phyloP scores from a whole-genome alignment of 2,113 vertebrate species.

The Saccopteryx bilineata region DNA sequence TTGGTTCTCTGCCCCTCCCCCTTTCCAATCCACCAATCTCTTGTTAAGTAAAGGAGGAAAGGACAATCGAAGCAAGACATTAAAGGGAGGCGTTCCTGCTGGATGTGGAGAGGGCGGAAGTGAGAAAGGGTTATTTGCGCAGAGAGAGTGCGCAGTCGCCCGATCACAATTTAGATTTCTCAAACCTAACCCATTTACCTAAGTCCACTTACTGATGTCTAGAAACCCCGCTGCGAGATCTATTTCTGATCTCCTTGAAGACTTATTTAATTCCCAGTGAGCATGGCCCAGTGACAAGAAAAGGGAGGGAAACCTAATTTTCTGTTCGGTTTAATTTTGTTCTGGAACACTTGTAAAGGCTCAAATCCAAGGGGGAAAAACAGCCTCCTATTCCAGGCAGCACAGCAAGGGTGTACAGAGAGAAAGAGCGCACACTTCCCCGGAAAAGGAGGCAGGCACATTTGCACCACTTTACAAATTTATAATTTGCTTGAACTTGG shows the following conservation, averaged over 20 bases:
- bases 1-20: background rate
- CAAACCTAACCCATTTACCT: constrained; percentile 74
- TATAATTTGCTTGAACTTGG: constrained; percentile 58
- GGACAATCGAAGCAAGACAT: background rate
- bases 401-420: constrained; percentile 1
- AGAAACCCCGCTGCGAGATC: constrained; percentile 76
- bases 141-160: constrained; percentile 11
- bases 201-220: constrained; percentile 68
- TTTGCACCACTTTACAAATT: background rate
- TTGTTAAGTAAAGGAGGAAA: background rate
- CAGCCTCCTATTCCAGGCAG: constrained; percentile 39
- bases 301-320: constrained; percentile 74
- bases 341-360: constrained; percentile 68
- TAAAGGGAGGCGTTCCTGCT: background rate
- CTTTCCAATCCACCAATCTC: background rate
- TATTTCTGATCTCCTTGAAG: constrained; percentile 81
- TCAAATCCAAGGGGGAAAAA: constrained; percentile 72
- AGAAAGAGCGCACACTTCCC: constrained; percentile 29
- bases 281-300: constrained; percentile 75
- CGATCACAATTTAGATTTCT: constrained; percentile 46
- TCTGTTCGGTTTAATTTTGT: constrained; percentile 76
- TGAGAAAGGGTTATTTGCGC: background rate
- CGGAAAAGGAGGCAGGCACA: background rate
- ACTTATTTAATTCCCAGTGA: constrained; percentile 78
- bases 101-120: constrained; percentile 27